Evolutionary conservation across 2,797 vertebrate genomes (phyloP).

Genomic region (Eulemur coronatus): DNA sequence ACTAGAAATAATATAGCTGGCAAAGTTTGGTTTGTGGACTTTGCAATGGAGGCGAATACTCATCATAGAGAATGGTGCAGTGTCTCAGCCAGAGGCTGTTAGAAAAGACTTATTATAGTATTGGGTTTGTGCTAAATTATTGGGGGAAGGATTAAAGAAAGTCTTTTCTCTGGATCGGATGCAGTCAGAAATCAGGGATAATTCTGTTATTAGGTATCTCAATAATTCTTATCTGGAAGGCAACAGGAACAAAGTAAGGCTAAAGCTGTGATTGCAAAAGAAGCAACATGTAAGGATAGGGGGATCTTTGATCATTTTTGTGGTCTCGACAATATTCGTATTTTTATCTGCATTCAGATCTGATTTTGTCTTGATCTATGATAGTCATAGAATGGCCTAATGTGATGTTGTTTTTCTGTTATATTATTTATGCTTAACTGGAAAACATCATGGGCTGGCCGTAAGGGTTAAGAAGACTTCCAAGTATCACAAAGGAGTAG

Average conservation of each 20-base stretch:
- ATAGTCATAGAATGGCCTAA: not conserved
- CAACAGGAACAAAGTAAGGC: not conserved
- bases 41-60: not conserved
- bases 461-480: not conserved
- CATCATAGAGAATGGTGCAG: not conserved
- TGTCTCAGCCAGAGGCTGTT: not conserved
- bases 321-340: not conserved
- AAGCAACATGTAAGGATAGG: not conserved
- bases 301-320: not conserved
- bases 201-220: not conserved
- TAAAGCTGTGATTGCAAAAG: not conserved
- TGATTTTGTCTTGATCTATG: not conserved
- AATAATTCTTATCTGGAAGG: not conserved
- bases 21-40: not conserved
- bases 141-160: not conserved
- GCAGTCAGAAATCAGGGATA: not conserved
- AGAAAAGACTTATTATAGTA: not conserved
- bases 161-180: not conserved
- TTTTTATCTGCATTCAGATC: not conserved
- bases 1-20: not conserved
- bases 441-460: not conserved
- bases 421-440: not conserved
- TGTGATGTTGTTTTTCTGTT: not conserved
- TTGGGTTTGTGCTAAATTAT: not conserved
- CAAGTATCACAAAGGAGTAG: not conserved